A percentile compares a stretch with the other conserved stretches of the same genome.
Evolutionary conservation across 2,888 invertebrate species (phyloP).

Genomic region (Temnothorax rugatulus): DNA sequence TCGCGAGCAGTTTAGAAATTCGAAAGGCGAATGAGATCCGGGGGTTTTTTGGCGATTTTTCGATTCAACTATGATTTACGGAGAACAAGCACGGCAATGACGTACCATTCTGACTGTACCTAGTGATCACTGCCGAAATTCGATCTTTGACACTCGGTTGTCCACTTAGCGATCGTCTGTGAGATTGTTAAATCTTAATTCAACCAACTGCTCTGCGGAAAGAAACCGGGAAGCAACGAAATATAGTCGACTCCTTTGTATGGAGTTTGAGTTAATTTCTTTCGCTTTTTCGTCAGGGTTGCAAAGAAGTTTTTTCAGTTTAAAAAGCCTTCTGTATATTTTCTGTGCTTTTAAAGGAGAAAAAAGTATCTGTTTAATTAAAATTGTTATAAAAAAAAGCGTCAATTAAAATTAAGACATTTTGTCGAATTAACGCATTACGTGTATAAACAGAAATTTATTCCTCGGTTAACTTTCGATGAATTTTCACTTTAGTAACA

Average conservation of each 20-base stretch:
- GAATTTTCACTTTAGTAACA: not conserved
- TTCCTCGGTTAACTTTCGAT: not conserved
- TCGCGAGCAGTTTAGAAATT: not conserved
- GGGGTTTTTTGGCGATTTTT: not conserved
- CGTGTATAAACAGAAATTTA: not conserved
- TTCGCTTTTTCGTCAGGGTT: not conserved
- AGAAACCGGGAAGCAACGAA: not conserved
- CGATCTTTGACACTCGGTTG: conserved; percentile 7
- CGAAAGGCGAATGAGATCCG: conserved; percentile 24
- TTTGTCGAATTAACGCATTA: not conserved
- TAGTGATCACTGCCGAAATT: not conserved
- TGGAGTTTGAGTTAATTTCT: conserved; percentile 2
- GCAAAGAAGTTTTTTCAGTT: not conserved
- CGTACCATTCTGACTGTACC: not conserved
- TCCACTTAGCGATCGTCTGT: conserved; percentile 19
- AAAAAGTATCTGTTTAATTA: not conserved
- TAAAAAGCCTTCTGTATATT: not conserved
- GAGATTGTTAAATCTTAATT: conserved; percentile 25
- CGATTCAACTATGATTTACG: not conserved
- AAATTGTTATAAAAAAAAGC: too few species aligned
- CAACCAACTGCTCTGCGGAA: not conserved
- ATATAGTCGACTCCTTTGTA: not conserved
- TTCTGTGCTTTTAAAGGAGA: not conserved
- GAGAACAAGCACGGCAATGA: not conserved
- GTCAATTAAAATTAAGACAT: not conserved